phyloP scores from a whole-genome alignment of 2,888 invertebrate species.

The Dichetophora obliterata region DNA sequence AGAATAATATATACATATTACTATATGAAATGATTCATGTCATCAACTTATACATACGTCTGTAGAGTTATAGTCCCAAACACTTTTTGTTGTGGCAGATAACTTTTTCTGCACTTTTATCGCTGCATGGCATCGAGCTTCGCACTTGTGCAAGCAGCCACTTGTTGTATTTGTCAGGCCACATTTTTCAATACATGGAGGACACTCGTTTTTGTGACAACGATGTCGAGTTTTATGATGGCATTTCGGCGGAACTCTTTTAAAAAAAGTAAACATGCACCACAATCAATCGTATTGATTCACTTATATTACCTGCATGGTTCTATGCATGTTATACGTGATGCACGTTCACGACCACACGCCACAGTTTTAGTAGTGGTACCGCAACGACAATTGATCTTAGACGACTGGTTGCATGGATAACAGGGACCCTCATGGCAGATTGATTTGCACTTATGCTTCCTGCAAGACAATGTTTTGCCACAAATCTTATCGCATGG shows the following conservation, averaged over 20 bases:
- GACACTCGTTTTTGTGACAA: constrained; percentile 88
- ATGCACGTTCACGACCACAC: constrained; percentile 84
- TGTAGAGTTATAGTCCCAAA: constrained; percentile 75
- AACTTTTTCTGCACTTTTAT: constrained; percentile 74
- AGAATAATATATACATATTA: background rate
- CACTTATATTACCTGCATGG: constrained; percentile 74
- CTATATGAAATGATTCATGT: no score
- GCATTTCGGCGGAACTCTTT: constrained; percentile 82
- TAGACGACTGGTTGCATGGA: constrained; percentile 75
- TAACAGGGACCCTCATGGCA: constrained; percentile 87
- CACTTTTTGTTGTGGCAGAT: constrained; percentile 54
- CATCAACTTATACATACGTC: constrained; percentile 56
- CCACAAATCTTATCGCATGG: constrained; percentile 89
- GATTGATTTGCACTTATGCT: constrained; percentile 85
- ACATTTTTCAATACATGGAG: constrained; percentile 85
- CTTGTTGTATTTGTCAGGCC: constrained; percentile 69
- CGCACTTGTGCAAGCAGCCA: constrained; percentile 75
- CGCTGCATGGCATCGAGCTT: constrained; percentile 81
- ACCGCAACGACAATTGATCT: constrained; percentile 84
- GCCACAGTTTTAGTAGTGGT: constrained; percentile 83
- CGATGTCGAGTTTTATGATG: constrained; percentile 85
- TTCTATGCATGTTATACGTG: constrained; percentile 82
- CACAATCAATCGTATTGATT: background rate
- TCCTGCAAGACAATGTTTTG: constrained; percentile 84
- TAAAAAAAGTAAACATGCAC: constrained; percentile 31